These are phyloP conservation scores for crab-eating macaque (Macaca fascicularis) DNA, from an alignment of 2,113 vertebrate species.

Conservation along the genomic window T2T-MFA8v1.1 NC_088375.1:82595001-82595500, in stretches of 20 bases:
- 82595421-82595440: not conserved
- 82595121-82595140: not conserved
- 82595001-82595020: not conserved
- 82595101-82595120: not conserved
- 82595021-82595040: not conserved
- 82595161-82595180: not conserved
- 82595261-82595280: too few relatives aligned
- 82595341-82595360: not conserved
- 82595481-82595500: not conserved
- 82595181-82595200: not conserved
- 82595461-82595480: not conserved
- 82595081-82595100: not conserved
- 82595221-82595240: not conserved
- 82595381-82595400: not conserved
- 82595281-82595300: too few relatives aligned
- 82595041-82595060: not conserved
- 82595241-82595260: rapidly evolving
- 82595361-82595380: not conserved
- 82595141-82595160: not conserved
- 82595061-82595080: not conserved
- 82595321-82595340: too few relatives aligned
- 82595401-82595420: not conserved
- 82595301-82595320: too few relatives aligned
- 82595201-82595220: not conserved
- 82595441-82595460: not conserved